Evolutionary conservation across 2,113 vertebrate genomes (phyloP).

Genomic region (Mustelus asterias): DNA sequence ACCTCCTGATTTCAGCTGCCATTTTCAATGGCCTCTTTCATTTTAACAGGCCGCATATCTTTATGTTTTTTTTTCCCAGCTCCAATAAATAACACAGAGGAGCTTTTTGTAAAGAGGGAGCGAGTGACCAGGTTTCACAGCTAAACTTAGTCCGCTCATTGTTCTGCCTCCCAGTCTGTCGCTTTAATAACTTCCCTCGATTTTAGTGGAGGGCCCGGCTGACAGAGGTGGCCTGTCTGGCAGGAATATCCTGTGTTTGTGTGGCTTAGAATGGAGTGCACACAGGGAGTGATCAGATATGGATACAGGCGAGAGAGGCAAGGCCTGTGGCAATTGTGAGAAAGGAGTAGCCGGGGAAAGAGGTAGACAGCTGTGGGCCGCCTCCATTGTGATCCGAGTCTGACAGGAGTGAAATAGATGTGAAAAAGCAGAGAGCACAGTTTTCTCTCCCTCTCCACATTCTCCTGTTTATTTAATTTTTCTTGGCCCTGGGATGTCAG

Average conservation of each 20-base stretch:
- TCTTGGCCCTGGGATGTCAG: not conserved
- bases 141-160: constrained; percentile 88
- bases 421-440: not conserved
- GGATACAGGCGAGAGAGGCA: constrained; percentile 43
- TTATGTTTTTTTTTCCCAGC: constrained; percentile 46
- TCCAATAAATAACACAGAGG: constrained; percentile 45
- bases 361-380: constrained; percentile 18
- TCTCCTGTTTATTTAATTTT: constrained; percentile 15
- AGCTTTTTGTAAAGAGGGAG: constrained; percentile 51
- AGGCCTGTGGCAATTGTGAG: constrained; percentile 23
- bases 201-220: constrained; percentile 67
- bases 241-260: constrained; percentile 99
- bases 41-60: not conserved
- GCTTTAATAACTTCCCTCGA: constrained; percentile 80
- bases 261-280: constrained; percentile 77
- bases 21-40: not conserved
- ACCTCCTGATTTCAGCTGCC: not conserved
- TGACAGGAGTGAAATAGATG: constrained; percentile 26
- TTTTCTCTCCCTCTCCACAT: not conserved
- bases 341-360: constrained; percentile 12
- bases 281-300: constrained; percentile 51
- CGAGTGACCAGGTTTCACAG: constrained; percentile 58
- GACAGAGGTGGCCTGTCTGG: constrained; percentile 77
- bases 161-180: constrained; percentile 62
- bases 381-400: constrained; percentile 17